These are phyloP conservation scores for Eudyptes chrysolophus DNA, from an alignment of 2,113 vertebrate genomes.

Conservation along the genomic window DNA sequence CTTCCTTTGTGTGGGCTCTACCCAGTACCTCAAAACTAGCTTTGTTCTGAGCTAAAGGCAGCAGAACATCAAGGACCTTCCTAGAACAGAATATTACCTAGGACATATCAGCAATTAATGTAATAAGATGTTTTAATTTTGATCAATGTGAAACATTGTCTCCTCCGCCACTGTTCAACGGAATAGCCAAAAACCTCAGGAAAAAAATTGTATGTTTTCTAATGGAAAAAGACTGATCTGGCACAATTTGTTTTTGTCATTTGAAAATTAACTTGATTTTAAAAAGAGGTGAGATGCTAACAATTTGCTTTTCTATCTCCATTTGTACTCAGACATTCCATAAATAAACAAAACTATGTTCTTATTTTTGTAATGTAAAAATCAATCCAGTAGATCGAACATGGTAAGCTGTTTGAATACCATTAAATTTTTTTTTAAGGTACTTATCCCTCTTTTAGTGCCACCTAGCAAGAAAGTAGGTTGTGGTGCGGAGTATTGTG, in stretches of 20 bases:
- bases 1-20: not conserved
- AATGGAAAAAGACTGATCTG: not conserved
- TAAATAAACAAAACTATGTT: not conserved
- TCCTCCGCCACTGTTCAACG: not conserved
- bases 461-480: not conserved
- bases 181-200: not conserved
- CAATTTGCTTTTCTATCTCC: not conserved
- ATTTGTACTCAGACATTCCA: not conserved
- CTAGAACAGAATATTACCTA: not conserved
- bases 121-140: not conserved
- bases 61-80: not conserved
- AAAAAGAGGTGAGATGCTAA: not conserved
- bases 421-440: not conserved
- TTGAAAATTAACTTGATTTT: not conserved
- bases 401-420: not conserved
- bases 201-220: not conserved
- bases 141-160: not conserved
- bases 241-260: not conserved
- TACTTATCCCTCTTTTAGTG: not conserved
- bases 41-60: not conserved
- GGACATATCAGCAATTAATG: not conserved
- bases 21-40: not conserved
- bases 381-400: not conserved
- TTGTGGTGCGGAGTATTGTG: not conserved
- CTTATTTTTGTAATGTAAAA: not conserved